These are phyloP conservation scores for Acanthurus lineatus DNA, from an alignment of 2,797 vertebrate species.

Conservation along the genomic window DNA sequence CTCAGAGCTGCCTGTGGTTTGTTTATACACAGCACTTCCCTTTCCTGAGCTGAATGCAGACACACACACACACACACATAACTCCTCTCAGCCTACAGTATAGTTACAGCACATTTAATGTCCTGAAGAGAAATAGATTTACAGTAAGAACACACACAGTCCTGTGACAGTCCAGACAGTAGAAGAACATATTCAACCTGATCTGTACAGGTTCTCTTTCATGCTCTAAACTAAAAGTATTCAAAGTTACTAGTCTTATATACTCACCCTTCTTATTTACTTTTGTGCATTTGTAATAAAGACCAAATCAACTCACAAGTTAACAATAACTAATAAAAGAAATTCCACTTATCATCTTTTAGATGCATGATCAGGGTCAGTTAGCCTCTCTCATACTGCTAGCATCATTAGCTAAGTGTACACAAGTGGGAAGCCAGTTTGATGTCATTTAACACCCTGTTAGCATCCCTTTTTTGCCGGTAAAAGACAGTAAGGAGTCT, in stretches of 20 bases:
- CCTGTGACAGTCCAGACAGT: too few relatives aligned
- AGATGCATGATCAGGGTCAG: neutral
- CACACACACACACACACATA: neutral
- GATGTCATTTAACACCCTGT: neutral
- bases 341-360: neutral
- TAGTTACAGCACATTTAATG: neutral
- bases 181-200: too few relatives aligned
- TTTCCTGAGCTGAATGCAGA: conserved; percentile 59
- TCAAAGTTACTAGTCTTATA: neutral
- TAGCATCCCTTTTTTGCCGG: too few relatives aligned
- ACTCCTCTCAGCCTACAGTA: conserved; percentile 28
- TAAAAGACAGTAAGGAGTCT: neutral
- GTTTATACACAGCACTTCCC: conserved; percentile 66
- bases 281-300: neutral
- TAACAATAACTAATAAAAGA: neutral
- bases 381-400: too few relatives aligned
- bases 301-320: too few relatives aligned
- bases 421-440: too few relatives aligned
- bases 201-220: too few relatives aligned
- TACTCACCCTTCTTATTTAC: neutral
- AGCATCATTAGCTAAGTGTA: too few relatives aligned
- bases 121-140: neutral
- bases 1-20: conserved; percentile 33
- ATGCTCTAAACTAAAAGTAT: neutral
- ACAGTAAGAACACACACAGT: too few relatives aligned